A percentile compares a stretch with the other conserved stretches of the same genome.
Conservation (phyloP, 2,888 invertebrate species). For the Lochmaea capreae region DNA sequence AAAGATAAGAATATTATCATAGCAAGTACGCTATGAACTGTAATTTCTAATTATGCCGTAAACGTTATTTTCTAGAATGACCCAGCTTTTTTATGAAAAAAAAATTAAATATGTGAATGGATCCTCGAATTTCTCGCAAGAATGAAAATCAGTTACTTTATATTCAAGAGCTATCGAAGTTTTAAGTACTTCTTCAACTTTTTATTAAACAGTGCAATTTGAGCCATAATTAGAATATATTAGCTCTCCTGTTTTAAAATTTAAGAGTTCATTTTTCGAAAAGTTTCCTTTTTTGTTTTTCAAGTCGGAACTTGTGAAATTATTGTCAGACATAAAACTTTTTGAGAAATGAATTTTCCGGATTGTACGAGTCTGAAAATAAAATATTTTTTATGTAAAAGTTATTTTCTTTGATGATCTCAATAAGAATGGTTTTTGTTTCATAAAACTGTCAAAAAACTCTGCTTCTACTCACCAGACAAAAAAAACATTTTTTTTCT, state of each 20-base stretch:
- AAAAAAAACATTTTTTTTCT: no score
- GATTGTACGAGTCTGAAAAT: neutral
- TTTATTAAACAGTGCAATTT: conserved; percentile 40
- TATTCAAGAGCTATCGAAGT: conserved; percentile 56
- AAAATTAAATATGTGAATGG: conserved; percentile 42
- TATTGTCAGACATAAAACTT: conserved; percentile 17
- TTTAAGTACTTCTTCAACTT: conserved; percentile 54
- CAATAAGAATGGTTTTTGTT: no score
- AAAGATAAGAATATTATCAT: conserved; percentile 13
- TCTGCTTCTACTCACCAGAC: no score
- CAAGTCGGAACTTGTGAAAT: conserved; percentile 17
- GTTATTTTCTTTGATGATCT: no score
- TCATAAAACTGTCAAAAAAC: no score
- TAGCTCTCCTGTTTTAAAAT: conserved; percentile 30
- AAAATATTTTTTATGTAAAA: neutral
- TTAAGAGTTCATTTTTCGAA: conserved; percentile 28
- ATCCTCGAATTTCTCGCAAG: conserved; percentile 32
- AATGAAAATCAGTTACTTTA: conserved; percentile 57
- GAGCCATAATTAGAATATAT: conserved; percentile 42
- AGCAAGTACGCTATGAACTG: conserved; percentile 6
- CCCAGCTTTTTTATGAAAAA: conserved; percentile 23
- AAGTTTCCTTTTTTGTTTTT: conserved; percentile 14
- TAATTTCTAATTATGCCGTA: conserved; percentile 10
- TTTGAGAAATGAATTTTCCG: conserved; percentile 12
- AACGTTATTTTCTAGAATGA: conserved; percentile 25